Evolutionary conservation across 2,888 invertebrate species (phyloP).

Genomic region (Timandra comae): DNA sequence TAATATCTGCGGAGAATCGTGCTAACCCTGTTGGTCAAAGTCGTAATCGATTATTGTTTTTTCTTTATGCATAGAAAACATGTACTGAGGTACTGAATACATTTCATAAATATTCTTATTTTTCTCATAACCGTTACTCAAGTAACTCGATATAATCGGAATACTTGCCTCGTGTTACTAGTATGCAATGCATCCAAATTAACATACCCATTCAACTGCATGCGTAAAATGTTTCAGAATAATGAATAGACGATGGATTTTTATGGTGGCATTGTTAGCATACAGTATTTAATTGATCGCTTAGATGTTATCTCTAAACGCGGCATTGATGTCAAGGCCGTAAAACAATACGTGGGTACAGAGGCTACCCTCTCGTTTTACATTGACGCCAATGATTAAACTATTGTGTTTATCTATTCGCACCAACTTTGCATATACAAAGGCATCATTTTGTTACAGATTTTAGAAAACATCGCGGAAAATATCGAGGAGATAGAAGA

Average conservation of each 20-base stretch:
- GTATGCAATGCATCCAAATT: conserved; percentile 7
- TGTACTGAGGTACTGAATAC: too few relatives aligned
- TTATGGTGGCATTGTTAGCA: conserved; percentile 54
- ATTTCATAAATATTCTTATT: too few relatives aligned
- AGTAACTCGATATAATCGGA: too few relatives aligned
- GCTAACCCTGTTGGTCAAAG: too few relatives aligned
- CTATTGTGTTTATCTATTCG: conserved; percentile 16
- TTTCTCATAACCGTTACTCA: too few relatives aligned
- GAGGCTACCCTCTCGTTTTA: conserved; percentile 38
- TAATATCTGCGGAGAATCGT: too few relatives aligned
- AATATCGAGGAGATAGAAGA: conserved; percentile 90
- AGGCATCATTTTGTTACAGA: conserved; percentile 42
- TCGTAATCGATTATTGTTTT: too few relatives aligned
- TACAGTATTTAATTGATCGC: conserved; percentile 50
- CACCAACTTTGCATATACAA: conserved; percentile 9
- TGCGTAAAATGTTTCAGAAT: conserved; percentile 19
- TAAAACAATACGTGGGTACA: conserved; percentile 48
- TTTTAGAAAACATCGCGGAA: conserved; percentile 86
- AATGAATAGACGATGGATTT: conserved; percentile 31
- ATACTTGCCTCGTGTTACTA: too few relatives aligned
- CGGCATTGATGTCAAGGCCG: conserved; percentile 63
- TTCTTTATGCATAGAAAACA: too few relatives aligned
- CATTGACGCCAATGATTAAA: conserved; percentile 30
- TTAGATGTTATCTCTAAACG: conserved; percentile 55
- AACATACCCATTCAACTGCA: conserved; percentile 11